phyloP scores from a whole-genome alignment of 2,888 invertebrate genomes.

The Omphaloscelis lunosa region DNA sequence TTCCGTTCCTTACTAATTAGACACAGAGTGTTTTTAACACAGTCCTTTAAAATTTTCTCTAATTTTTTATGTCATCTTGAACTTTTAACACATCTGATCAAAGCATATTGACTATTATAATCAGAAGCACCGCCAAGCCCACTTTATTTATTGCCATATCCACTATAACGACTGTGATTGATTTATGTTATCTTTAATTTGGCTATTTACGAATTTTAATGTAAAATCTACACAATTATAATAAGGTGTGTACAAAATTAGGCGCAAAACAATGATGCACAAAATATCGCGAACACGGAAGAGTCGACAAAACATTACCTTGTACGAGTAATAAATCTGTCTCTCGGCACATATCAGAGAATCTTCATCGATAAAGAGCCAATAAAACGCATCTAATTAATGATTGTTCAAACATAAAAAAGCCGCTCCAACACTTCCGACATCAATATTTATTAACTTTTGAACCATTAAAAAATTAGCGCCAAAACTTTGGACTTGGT shows the following conservation, averaged over 20 bases:
- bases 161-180: slow-evolving; percentile 46
- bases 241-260: slow-evolving; percentile 70
- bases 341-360: slow-evolving; percentile 83
- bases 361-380: slow-evolving; percentile 83
- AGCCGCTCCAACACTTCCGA: slow-evolving; percentile 81
- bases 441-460: slow-evolving; percentile 81
- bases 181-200: slow-evolving; percentile 58
- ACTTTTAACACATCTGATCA: slow-evolving; percentile 16
- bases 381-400: slow-evolving; percentile 87
- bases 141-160: slow-evolving; percentile 39
- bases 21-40: slow-evolving; percentile 6
- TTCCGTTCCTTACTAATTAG: slow-evolving; percentile 31
- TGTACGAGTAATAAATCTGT: slow-evolving; percentile 87
- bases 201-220: slow-evolving; percentile 35
- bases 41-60: neutral
- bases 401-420: slow-evolving; percentile 85
- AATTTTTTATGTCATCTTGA: slow-evolving; percentile 3
- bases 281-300: slow-evolving; percentile 79
- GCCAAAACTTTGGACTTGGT: slow-evolving; percentile 74
- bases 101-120: slow-evolving; percentile 36
- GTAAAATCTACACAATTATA: slow-evolving; percentile 46
- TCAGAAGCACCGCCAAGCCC: slow-evolving; percentile 45
- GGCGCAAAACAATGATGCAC: slow-evolving; percentile 73
- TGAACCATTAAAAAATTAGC: slow-evolving; percentile 78
- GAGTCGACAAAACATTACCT: slow-evolving; percentile 81